Evolutionary conservation across 2,888 invertebrate genomes (phyloP), one percentile per base, ranked within the genome.

Genomic region (Spisula subtruncata): DNA sequence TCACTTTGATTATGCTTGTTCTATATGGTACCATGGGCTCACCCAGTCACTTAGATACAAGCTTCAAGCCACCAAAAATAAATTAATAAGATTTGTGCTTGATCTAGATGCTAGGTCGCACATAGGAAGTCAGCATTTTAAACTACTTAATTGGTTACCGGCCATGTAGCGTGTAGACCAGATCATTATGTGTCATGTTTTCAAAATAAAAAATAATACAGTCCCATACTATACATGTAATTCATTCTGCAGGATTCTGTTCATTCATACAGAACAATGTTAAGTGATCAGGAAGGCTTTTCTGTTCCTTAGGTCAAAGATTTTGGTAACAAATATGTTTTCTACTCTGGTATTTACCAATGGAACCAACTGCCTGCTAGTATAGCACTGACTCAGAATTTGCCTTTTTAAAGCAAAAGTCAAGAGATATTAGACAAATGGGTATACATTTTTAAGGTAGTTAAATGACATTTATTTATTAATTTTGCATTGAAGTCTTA

Each of bases 1-100:
- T 81, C 86, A 87, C 75, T 89, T 81, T 87, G 86, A 89, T 18
- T 81, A 84, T 83, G 84, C 84, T 10, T 89, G 66, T 82, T 51
- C 32, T 71, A 56, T 85, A 32, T 87, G 81, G n/a, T 90, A 84
- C 29, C 54, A 20, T 46, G 48, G 89, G 32, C 35, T 81, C 8
- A 81, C 48, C 18, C 79, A 85, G 14, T 10, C 25, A 18, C 75
- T 20, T 18, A 87, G 54, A 41, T 10, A 51, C 25, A 90, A 82
- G 18, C 82, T 87, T 14, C 89, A 90, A 32, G 48, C 51, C 16
- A 81, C 48, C 0, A 54, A 90, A 56, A 87, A 87, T 46, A 90
- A 87, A 75, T 29, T 87, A 10, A 85, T 85, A 12, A 20, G 89
- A 25, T 84, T 86, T 89, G 54, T 89, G 25, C 71, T 84, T 14